phyloP scores from a whole-genome alignment of 2,888 invertebrate genomes.

The Sarcophaga carnaria region DNA sequence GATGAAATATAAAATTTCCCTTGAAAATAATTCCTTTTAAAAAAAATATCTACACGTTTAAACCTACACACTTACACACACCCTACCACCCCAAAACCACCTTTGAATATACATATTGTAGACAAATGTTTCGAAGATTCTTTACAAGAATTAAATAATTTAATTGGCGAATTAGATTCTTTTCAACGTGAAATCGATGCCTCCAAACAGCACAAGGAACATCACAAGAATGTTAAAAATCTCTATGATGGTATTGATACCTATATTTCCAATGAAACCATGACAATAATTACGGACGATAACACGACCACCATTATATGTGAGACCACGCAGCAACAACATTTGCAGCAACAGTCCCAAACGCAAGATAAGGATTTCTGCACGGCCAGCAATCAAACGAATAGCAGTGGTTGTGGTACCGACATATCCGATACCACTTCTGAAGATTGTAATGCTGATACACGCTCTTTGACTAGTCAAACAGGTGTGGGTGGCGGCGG shows the following conservation, averaged over 20 bases:
- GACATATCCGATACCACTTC: conserved; percentile 79
- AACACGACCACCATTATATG: conserved; percentile 67
- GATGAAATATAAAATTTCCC: no score
- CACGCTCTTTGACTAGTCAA: conserved; percentile 67
- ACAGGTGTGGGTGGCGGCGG: conserved; percentile 49
- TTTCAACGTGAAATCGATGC: conserved; percentile 82
- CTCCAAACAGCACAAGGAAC: conserved; percentile 74
- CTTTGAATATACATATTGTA: conserved; percentile 71
- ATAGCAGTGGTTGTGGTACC: conserved; percentile 79
- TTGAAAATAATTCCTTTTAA: no score
- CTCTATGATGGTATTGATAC: conserved; percentile 62
- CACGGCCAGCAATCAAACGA: conserved; percentile 77
- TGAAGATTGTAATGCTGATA: conserved; percentile 76
- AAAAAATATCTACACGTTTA: no score
- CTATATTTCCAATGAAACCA: conserved; percentile 64
- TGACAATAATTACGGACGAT: conserved; percentile 65
- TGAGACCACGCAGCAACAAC: conserved; percentile 64
- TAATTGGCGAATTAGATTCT: conserved; percentile 82
- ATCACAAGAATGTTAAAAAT: conserved; percentile 57
- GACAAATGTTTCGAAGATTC: conserved; percentile 82
- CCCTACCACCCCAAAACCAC: conserved; percentile 65
- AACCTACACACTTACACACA: no score
- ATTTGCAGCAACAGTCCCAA: conserved; percentile 54
- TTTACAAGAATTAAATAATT: conserved; percentile 82
- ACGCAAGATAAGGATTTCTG: conserved; percentile 58